These are phyloP conservation scores for Diaphora mendica DNA, from an alignment of 2,888 invertebrate genomes.

Conservation along the genomic window DNA sequence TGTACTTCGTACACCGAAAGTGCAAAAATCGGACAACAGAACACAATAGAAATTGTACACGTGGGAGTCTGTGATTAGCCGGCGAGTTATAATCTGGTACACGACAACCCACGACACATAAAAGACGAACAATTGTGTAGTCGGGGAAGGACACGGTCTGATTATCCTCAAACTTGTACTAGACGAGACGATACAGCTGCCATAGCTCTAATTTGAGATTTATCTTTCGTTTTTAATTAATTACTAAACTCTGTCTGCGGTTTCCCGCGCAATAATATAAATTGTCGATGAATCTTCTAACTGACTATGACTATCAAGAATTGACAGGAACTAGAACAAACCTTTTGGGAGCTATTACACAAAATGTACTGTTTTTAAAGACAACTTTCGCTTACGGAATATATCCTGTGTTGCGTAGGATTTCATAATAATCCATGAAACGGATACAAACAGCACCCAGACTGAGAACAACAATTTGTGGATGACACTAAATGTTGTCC, in stretches of 20 bases:
- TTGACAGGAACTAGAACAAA: not conserved
- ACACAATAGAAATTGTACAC: constrained; percentile 8
- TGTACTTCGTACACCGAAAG: not conserved
- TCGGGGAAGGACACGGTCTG: constrained; percentile 38
- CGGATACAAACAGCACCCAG: too few relatives aligned
- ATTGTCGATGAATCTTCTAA: not conserved
- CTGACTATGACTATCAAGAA: not conserved
- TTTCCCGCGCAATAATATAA: not conserved
- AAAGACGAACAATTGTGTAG: constrained; percentile 29
- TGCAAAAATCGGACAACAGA: constrained; percentile 7
- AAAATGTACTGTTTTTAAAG: not conserved
- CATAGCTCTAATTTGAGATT: not conserved
- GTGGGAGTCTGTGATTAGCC: constrained; percentile 3
- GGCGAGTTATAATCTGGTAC: not conserved
- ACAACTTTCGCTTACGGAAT: too few relatives aligned
- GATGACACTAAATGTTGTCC: too few relatives aligned
- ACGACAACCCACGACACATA: constrained; percentile 7
- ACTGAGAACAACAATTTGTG: too few relatives aligned
- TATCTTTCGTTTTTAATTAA: not conserved
- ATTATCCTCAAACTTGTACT: constrained; percentile 31
- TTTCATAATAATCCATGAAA: too few relatives aligned
- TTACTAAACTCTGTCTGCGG: not conserved
- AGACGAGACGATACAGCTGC: constrained; percentile 18
- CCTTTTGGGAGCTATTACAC: not conserved
- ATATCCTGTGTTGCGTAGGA: too few relatives aligned